A percentile compares a stretch with the other conserved stretches of the same genome.
Evolutionary conservation across 2,888 invertebrate species (phyloP).

Genomic region (Branchellion lobata): DNA sequence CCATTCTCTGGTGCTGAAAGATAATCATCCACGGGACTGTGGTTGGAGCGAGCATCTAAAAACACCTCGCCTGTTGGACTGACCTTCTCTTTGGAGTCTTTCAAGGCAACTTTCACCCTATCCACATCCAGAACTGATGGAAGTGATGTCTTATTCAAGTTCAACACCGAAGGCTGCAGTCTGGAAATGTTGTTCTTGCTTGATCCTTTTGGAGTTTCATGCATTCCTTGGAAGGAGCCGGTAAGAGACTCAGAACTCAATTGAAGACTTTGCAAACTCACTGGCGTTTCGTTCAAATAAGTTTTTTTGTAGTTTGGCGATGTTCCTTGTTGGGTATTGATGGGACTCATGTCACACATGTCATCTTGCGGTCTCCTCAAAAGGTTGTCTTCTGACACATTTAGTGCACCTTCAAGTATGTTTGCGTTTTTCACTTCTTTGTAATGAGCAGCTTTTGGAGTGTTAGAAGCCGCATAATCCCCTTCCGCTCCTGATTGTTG

Average conservation of each 20-base stretch:
- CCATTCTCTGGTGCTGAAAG: constrained; percentile 41
- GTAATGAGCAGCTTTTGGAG: not conserved
- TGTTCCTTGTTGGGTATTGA: too few relatives aligned
- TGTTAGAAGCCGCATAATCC: not conserved
- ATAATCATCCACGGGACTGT: constrained; percentile 31
- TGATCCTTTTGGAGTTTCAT: not conserved
- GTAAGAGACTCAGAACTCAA: too few relatives aligned
- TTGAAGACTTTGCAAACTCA: too few relatives aligned
- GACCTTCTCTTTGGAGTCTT: not conserved
- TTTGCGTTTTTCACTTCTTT: not conserved
- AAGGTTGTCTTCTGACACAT: not conserved
- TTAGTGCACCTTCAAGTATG: not conserved
- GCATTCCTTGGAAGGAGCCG: not conserved
- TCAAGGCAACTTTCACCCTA: not conserved
- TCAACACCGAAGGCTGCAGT: not conserved
- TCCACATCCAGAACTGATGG: not conserved
- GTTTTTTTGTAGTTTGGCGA: too few relatives aligned
- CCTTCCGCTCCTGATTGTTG: not conserved
- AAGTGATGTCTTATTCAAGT: not conserved
- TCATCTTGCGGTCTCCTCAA: too few relatives aligned
- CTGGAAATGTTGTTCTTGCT: too few relatives aligned
- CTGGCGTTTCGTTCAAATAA: not conserved
- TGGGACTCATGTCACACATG: too few relatives aligned
- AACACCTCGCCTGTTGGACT: constrained; percentile 14
- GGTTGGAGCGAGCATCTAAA: constrained; percentile 18